Percentiles rank a stretch among this genome's conserved stretches.
phyloP scores from a whole-genome alignment of 2,113 vertebrate genomes.

The Centropristis striata region DNA sequence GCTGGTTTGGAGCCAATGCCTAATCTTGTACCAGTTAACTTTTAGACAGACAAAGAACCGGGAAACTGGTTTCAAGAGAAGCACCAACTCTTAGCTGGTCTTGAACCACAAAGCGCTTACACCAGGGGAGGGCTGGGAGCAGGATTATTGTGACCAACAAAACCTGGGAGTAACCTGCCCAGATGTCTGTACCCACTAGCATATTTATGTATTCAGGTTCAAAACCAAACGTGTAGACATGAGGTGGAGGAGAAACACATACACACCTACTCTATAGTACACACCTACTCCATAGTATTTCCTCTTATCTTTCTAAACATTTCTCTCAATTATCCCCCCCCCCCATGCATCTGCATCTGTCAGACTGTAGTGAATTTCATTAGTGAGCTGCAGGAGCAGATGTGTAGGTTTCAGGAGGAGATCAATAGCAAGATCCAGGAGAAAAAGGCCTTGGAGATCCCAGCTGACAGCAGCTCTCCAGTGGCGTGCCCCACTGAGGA shows the following conservation, averaged over 20 bases:
- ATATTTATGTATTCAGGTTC: background rate
- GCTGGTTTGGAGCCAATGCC: too few relatives aligned
- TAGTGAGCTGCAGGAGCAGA: slow-evolving; percentile 98
- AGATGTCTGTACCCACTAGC: slow-evolving; percentile 11
- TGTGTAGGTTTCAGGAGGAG: slow-evolving; percentile 97
- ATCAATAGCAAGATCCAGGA: slow-evolving; percentile 96
- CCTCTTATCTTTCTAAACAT: slow-evolving; percentile 46
- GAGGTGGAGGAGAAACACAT: background rate
- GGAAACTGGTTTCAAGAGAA: too few relatives aligned
- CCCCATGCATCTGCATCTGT: slow-evolving; percentile 57
- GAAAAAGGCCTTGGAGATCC: slow-evolving; percentile 89
- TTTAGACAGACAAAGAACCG: too few relatives aligned
- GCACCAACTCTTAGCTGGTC: too few relatives aligned
- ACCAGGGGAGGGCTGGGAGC: too few relatives aligned
- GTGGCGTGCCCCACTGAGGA: slow-evolving; percentile 40
- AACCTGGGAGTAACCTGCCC: too few relatives aligned
- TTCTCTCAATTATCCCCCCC: slow-evolving; percentile 49
- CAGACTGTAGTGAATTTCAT: slow-evolving; percentile 98
- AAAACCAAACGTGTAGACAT: slow-evolving; percentile 1
- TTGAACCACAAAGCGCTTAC: too few relatives aligned
- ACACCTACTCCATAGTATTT: slow-evolving; percentile 17
- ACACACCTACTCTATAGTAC: background rate
- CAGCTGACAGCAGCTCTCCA: slow-evolving; percentile 74
- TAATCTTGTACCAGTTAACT: too few relatives aligned
- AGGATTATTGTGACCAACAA: too few relatives aligned